Base-by-base conservation (phyloP, 2,888 invertebrate species). In the Blera fallax region DNA sequence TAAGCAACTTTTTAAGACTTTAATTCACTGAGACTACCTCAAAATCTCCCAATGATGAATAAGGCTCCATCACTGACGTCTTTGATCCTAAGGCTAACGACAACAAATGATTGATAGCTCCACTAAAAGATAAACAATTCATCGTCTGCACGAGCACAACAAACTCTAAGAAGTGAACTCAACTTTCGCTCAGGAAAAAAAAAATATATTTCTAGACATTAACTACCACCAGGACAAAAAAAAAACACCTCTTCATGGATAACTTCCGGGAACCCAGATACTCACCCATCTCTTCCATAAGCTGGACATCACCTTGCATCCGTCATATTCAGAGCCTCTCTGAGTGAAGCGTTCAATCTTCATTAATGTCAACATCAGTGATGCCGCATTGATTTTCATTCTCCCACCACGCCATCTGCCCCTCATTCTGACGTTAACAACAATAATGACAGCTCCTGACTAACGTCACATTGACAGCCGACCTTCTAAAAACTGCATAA, bases 351-450 rank as follows among this genome's bases (percentile, higher is more conserved):
- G 60, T 45, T 85, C 85, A 81, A 81, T 85, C 85, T 67, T 81
- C 81, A 85, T 85, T 81, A 81, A 62, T 67, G 81, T 77, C 81
- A 72, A 29, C 67, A 62, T 58, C 83, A 48, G 78, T 56, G 54
- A 54, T 64, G 78, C 56, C 78, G 69, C n/a, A 48, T 84, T 79
- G 29, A 69, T 54, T 60, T 48, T 56, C 34, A 21, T 72, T 48
- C 34, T 65, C 45, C 40, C 32, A 18, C 10, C 50, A 3, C 24
- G 4, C 3, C 32, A 14, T 29, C 18, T 6, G 3, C 3, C 6
- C 24, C 4, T n/a, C 64, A 37, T 16, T 45, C 32, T 45, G 24
- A 14, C 54, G 69, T 4, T 74, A 70, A 65, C 69, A 58, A 43
- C 45, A 67, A 83, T 78, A 62, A 78, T 70, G 84, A 74, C 79